Percentiles rank a stretch among this genome's conserved stretches.
These are phyloP conservation scores for Zosterops borbonicus DNA, from an alignment of 2,113 vertebrate species.

Conservation along the genomic window DNA sequence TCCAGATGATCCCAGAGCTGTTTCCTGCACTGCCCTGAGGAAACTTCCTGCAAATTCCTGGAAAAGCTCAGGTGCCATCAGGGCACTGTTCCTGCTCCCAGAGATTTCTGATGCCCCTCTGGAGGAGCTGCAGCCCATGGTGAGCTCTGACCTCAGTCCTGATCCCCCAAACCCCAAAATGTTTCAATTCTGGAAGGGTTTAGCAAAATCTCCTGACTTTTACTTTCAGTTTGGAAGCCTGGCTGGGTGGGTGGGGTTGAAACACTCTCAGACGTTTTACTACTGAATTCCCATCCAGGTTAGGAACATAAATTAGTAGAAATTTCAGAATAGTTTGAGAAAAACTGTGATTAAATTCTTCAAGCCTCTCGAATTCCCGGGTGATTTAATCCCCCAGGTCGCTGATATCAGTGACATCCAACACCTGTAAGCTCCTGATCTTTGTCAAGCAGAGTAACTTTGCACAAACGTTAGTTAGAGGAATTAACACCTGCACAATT, in stretches of 20 bases:
- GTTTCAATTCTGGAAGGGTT: background rate
- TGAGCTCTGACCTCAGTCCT: background rate
- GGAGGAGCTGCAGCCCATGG: background rate
- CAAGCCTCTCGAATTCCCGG: background rate
- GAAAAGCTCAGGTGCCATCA: background rate
- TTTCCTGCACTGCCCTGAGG: background rate
- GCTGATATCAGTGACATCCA: background rate
- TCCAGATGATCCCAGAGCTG: background rate
- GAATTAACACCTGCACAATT: background rate
- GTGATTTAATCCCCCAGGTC: background rate
- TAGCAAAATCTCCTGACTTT: background rate
- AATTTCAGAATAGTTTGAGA: background rate
- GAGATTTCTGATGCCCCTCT: background rate
- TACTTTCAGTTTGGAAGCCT: background rate
- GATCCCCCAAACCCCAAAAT: background rate
- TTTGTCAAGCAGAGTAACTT: background rate
- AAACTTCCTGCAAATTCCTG: background rate
- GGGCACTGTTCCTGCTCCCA: background rate
- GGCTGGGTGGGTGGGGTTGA: fast-evolving
- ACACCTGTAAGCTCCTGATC: background rate
- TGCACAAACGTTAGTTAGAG: background rate
- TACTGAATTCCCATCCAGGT: background rate
- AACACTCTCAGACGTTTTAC: background rate
- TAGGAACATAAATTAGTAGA: background rate
- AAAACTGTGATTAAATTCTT: background rate